Evolutionary conservation across 2,113 vertebrate genomes (phyloP).

Genomic region (Rhagologus leucostigma): DNA sequence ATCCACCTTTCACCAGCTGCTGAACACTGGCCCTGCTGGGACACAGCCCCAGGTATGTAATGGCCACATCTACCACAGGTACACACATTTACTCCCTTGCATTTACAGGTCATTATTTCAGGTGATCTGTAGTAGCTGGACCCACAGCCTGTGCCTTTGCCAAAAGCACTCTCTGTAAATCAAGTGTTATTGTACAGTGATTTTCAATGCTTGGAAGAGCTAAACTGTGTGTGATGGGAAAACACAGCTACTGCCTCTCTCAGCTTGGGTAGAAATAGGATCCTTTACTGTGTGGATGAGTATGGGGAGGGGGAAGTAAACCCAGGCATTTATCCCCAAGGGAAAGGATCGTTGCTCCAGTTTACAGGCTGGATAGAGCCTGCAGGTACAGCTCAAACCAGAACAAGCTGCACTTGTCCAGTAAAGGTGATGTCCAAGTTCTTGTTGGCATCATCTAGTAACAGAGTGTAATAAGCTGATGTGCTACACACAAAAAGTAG

Average conservation of each 20-base stretch:
- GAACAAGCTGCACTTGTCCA: neutral
- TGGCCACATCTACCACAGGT: neutral
- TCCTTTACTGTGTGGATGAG: neutral
- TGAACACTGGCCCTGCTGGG: neutral
- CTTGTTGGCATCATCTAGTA: neutral
- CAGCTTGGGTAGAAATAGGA: neutral
- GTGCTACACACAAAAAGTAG: neutral
- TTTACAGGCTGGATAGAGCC: neutral
- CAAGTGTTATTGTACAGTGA: neutral
- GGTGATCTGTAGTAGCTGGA: neutral
- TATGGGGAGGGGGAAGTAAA: accelerated
- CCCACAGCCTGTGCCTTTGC: neutral
- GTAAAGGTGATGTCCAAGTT: neutral
- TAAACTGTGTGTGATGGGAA: neutral
- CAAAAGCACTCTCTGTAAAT: neutral
- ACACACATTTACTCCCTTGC: neutral
- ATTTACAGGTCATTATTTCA: neutral
- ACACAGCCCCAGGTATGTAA: neutral
- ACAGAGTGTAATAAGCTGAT: neutral
- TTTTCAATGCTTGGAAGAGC: neutral
- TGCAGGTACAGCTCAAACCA: neutral
- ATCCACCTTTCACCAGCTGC: neutral
- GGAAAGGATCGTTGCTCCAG: neutral
- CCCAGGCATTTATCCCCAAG: neutral
- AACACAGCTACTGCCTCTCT: neutral